Conservation (phyloP, 2,797 vertebrate genomes). For the Darevskia mixta region DNA sequence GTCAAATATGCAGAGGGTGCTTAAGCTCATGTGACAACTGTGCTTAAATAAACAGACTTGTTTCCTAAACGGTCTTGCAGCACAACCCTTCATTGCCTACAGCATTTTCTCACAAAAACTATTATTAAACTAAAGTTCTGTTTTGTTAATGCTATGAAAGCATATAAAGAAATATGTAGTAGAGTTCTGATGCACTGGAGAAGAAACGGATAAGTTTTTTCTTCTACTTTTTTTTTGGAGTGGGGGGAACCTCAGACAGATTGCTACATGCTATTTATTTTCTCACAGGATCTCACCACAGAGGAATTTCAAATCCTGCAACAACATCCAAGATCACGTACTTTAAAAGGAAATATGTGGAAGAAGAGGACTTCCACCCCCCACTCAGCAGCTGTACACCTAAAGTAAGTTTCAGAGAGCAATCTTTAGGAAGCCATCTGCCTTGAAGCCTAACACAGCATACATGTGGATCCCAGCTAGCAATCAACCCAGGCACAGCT, state of each 20-base stretch:
- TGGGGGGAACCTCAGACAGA: conserved; percentile 70
- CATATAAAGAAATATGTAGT: conserved; percentile 46
- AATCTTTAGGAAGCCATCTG: conserved; percentile 62
- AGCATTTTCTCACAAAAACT: conserved; percentile 7
- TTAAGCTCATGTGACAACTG: conserved; percentile 4
- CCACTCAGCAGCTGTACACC: conserved; percentile 91
- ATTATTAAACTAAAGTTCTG: conserved; percentile 39
- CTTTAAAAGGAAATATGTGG: conserved; percentile 97
- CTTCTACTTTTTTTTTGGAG: conserved; percentile 72
- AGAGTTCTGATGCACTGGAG: conserved; percentile 61
- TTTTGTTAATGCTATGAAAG: conserved; percentile 13
- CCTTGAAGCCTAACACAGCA: background rate
- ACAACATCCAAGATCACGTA: conserved; percentile 91
- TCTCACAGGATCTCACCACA: conserved; percentile 84
- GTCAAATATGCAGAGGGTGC: background rate
- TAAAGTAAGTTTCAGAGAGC: conserved; percentile 85
- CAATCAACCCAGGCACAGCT: too few relatives aligned
- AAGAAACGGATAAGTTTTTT: conserved; percentile 65
- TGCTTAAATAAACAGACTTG: conserved; percentile 17
- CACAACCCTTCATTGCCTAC: conserved; percentile 20
- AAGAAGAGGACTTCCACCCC: conserved; percentile 90
- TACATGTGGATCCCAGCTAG: too few relatives aligned
- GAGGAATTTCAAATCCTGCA: conserved; percentile 88
- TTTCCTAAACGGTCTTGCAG: conserved; percentile 23
- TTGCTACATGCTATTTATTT: conserved; percentile 83